phyloP scores from a whole-genome alignment of 92 coral and sea anemone genomes.

The Epizoanthus rinbou region DNA sequence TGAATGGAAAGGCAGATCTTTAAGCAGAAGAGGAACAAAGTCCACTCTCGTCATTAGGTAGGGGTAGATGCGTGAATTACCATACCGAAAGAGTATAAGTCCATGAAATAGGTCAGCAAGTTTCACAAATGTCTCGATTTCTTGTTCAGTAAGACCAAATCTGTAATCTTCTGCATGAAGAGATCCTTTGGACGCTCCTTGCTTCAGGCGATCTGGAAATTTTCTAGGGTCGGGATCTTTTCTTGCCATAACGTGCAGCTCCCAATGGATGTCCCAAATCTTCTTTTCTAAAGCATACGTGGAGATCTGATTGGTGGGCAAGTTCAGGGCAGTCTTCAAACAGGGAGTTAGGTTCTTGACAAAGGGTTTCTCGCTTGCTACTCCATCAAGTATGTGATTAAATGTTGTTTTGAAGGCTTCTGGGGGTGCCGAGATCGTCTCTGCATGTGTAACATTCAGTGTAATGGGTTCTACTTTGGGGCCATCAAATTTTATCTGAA shows the following conservation, averaged over 20 bases:
- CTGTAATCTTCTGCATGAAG: constrained; percentile 19
- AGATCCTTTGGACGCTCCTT: constrained; percentile 8
- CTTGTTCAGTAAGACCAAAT: constrained; percentile 39
- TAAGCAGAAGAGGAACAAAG: constrained; percentile 43
- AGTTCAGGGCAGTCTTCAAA: constrained; percentile 25
- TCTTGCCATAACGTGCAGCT: constrained; percentile 31
- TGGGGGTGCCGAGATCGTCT: constrained; percentile 51
- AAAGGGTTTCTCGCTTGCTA: constrained; percentile 40
- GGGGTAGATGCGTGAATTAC: constrained; percentile 39
- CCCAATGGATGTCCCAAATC: constrained; percentile 45
- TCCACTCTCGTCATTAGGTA: constrained; percentile 54
- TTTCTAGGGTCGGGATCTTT: constrained; percentile 42
- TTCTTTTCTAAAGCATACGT: constrained; percentile 38
- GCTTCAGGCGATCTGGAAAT: neutral
- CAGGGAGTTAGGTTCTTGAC: neutral
- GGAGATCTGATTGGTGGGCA: constrained; percentile 32
- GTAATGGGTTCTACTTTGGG: neutral
- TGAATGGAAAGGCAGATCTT: constrained; percentile 50
- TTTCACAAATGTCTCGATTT: constrained; percentile 34
- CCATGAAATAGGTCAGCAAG: constrained; percentile 43
- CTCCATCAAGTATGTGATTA: constrained; percentile 43
- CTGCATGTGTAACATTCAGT: neutral
- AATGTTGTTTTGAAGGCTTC: constrained; percentile 18
- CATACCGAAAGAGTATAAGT: constrained; percentile 46
- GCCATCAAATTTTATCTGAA: neutral